phyloP scores from a whole-genome alignment of 2,113 vertebrate species.

The Xiphorhynchus elegans region DNA sequence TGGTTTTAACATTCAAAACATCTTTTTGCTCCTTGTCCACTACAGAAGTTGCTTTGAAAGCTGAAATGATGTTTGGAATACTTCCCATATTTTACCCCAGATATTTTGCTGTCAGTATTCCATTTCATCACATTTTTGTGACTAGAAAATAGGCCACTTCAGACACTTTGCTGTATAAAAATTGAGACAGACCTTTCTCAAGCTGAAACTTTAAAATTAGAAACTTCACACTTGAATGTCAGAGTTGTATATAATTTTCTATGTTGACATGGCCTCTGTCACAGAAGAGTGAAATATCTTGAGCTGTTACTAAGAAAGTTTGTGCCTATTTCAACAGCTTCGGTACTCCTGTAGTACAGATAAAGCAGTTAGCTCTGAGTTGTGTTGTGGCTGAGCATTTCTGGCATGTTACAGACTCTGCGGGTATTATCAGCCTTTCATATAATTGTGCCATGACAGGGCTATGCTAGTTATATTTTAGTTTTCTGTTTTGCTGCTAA shows the following conservation, averaged over 20 bases:
- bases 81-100: background rate
- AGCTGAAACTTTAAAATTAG: slow-evolving; percentile 1
- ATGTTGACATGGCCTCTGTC: background rate
- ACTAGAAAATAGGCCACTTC: background rate
- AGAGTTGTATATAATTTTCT: background rate
- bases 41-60: background rate
- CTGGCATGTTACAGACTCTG: background rate
- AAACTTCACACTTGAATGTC: background rate
- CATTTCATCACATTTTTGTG: background rate
- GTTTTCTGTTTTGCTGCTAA: background rate
- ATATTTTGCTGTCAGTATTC: background rate
- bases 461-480: background rate
- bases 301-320: background rate
- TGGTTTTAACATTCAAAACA: background rate
- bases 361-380: background rate
- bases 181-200: background rate
- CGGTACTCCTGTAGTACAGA: background rate
- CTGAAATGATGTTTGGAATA: background rate
- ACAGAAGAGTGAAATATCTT: background rate
- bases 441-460: background rate
- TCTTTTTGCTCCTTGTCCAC: background rate
- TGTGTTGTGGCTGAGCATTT: background rate
- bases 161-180: background rate
- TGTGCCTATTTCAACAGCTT: background rate
- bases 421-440: background rate